These are phyloP conservation scores for Rhadina sibilatrix DNA, from an alignment of 2,113 vertebrate genomes.

Conservation along the genomic window DNA sequence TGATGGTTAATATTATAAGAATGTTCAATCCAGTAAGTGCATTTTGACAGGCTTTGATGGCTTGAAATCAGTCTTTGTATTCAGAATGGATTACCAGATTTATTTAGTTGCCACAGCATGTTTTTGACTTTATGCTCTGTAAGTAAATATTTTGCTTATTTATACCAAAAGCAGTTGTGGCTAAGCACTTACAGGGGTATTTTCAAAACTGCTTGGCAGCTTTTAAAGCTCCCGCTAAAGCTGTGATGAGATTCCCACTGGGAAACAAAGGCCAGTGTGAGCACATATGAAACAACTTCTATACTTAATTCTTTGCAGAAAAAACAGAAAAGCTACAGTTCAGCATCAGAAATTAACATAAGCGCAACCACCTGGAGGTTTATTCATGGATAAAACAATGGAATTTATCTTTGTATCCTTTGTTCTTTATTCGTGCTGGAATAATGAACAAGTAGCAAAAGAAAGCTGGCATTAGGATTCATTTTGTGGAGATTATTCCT, in stretches of 20 bases:
- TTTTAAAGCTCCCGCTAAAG: background rate
- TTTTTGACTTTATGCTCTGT: constrained; percentile 16
- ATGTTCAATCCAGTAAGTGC: constrained; percentile 21
- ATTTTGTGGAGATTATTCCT: background rate
- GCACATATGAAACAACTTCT: constrained; percentile 18
- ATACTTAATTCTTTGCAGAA: constrained; percentile 18
- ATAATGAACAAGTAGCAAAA: background rate
- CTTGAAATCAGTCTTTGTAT: constrained; percentile 42
- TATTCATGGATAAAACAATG: constrained; percentile 51
- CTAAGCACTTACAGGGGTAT: constrained; percentile 2
- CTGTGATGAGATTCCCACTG: background rate
- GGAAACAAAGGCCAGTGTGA: constrained; percentile 50
- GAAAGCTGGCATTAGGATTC: background rate
- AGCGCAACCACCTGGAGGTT: constrained; percentile 44
- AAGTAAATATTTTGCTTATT: constrained; percentile 62
- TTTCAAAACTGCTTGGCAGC: background rate
- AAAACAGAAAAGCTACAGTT: constrained; percentile 52
- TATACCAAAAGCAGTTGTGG: background rate
- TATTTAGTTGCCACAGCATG: constrained; percentile 40
- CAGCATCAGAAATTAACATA: constrained; percentile 36
- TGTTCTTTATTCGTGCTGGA: background rate
- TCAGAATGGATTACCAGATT: constrained; percentile 26
- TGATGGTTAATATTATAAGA: constrained; percentile 35
- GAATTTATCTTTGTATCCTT: constrained; percentile 32
- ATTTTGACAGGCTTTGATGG: constrained; percentile 58